Evolutionary conservation across 1,140 invertebrate genomes (phyloP).

Genomic region (Drosophila mojavensis): DNA sequence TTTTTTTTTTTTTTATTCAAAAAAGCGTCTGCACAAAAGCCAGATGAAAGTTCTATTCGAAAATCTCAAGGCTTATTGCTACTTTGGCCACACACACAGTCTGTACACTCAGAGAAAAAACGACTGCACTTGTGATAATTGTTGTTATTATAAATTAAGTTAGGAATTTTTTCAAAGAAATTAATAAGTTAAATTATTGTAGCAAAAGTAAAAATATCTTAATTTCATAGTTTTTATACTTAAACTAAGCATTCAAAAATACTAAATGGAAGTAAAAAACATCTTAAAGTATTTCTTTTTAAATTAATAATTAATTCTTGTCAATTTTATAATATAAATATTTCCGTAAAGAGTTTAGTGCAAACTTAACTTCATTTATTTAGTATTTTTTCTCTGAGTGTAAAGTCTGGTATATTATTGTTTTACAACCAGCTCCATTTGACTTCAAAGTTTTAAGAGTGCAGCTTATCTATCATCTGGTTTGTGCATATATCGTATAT

Average conservation of each 20-base stretch:
- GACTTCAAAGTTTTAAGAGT: background rate
- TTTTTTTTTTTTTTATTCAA: background rate
- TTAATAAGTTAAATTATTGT: background rate
- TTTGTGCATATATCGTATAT: conserved; percentile 30
- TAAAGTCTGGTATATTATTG: background rate
- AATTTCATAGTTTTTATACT: no score
- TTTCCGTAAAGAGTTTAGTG: no score
- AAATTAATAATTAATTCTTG: no score
- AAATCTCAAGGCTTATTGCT: conserved; percentile 22
- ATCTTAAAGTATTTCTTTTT: background rate
- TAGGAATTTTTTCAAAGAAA: background rate
- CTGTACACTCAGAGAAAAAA: conserved; percentile 3
- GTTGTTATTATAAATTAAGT: background rate
- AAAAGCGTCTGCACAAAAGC: conserved; percentile 2
- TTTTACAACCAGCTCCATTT: conserved; percentile 6
- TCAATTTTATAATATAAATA: no score
- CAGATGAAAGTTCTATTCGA: conserved; percentile 16
- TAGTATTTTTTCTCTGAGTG: conserved; percentile 3
- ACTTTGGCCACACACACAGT: conserved; percentile 38
- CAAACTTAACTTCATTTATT: background rate
- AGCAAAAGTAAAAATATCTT: background rate
- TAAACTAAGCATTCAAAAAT: background rate
- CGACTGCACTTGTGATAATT: background rate
- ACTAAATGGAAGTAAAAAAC: background rate
- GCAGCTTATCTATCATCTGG: conserved; percentile 24